Percentiles rank a stretch among this genome's conserved stretches.
These are phyloP conservation scores for Podocnemis expansa DNA, from an alignment of 2,113 vertebrate species.

Conservation along the genomic window DNA sequence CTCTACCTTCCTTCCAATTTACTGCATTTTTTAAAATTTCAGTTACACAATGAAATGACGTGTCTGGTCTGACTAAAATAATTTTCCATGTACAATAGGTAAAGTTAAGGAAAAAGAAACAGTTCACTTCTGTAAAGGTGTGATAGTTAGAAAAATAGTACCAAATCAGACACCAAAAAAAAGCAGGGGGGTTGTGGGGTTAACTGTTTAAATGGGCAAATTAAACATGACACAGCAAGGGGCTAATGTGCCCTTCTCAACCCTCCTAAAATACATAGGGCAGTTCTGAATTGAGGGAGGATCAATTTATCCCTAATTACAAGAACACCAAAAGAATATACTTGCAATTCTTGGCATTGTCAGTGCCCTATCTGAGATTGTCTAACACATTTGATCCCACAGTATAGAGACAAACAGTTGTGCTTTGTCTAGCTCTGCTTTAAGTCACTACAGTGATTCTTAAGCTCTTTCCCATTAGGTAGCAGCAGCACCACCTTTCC, in stretches of 20 bases:
- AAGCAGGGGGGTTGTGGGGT: background rate
- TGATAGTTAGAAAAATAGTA: background rate
- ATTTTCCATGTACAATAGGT: background rate
- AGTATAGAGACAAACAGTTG: background rate
- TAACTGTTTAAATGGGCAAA: background rate
- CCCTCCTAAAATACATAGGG: background rate
- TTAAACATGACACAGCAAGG: background rate
- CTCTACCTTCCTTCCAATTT: constrained; percentile 33
- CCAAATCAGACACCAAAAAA: background rate
- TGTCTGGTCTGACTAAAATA: background rate
- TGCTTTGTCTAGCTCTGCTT: background rate
- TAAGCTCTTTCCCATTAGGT: background rate
- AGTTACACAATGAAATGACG: constrained; percentile 10
- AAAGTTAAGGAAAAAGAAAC: background rate
- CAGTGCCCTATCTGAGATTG: background rate
- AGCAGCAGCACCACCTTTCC: background rate
- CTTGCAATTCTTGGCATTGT: background rate
- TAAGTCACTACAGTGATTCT: background rate
- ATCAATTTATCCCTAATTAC: background rate
- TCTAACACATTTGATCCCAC: background rate
- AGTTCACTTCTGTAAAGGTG: background rate
- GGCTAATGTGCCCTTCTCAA: background rate
- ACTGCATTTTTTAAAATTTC: constrained; percentile 40
- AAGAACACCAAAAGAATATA: background rate
- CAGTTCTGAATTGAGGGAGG: background rate